Base-by-base conservation (phyloP, 1,140 invertebrate species). In the Drosophila grimshawi region DNA sequence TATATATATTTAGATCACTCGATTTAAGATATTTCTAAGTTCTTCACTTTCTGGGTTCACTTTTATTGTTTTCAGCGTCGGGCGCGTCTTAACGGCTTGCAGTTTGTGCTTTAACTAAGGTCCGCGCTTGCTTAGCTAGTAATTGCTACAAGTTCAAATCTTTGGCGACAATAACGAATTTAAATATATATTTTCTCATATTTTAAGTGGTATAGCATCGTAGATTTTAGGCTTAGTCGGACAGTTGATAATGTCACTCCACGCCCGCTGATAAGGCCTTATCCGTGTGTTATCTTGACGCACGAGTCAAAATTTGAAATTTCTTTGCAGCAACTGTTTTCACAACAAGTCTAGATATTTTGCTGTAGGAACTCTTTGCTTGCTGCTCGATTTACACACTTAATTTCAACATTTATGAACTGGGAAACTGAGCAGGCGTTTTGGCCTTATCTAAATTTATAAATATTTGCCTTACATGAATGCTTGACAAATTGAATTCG, bases 181-280 rank as follows among this genome's bases (percentile, higher is more conserved):
- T 71, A 81, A 82, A 79, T 83, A 82, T 56, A 51, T 78, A 74
- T 67, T 71, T 78, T 76, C 71, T 70, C 57, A 86, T 79, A 81
- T 75, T 65, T 35, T 30, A 80, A 66, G 45, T 41, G 57, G 8
- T 63, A 41, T 32, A 32, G 43, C 48, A 46, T 52, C 63, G 81
- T 85, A 74, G 80, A 70, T 86, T 80, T 86, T 88, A 74, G 80
- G 80, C 83, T 86, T 83, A 86, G 85, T 67, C 67, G 30, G 30
- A 2, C 45, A 51, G 29, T 77, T 89, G 85, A 88, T 88, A 88
- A 88, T 88, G 83, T 88, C 83, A 89, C 80, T 89, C 78, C 61
- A 39, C 59, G 61, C 52, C 65, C 43, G 37, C 55, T 81, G 83
- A 88, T 88, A 88, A 88, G 68, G 49, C 49, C 41, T 67, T 78